These are phyloP conservation scores for Drosophila pruinosa DNA, from an alignment of 1,140 invertebrate genomes.

Conservation along the genomic window DNA sequence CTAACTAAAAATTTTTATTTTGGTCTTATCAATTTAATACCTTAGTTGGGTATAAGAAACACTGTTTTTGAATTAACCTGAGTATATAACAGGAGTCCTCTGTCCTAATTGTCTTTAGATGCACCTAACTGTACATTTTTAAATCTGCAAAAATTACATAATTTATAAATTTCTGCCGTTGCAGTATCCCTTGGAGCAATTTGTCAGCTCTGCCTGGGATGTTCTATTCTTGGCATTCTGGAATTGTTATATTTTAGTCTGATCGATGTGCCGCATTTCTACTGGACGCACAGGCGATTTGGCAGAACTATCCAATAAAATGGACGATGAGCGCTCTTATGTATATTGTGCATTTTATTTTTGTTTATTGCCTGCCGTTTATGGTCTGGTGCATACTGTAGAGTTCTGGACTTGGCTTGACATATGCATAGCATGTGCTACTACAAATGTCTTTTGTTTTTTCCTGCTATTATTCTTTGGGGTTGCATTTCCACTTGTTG, in stretches of 20 bases:
- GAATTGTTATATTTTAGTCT: conserved; percentile 89
- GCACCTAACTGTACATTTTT: no score
- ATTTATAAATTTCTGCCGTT: conserved; percentile 31
- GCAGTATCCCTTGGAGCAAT: conserved; percentile 89
- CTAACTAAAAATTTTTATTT: no score
- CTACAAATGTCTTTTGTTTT: conserved; percentile 30
- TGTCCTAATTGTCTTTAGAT: no score
- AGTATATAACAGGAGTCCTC: no score
- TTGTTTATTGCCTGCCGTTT: conserved; percentile 29
- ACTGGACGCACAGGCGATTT: conserved; percentile 13
- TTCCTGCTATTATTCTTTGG: neutral
- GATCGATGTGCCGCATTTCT: conserved; percentile 69
- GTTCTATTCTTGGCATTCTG: conserved; percentile 87
- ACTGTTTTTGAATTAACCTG: no score
- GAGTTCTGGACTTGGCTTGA: conserved; percentile 35
- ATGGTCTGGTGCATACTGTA: conserved; percentile 36
- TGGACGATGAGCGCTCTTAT: neutral
- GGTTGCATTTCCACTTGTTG: neutral
- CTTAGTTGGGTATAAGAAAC: no score
- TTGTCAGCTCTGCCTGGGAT: conserved; percentile 89
- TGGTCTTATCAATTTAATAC: no score
- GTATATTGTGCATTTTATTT: conserved; percentile 21
- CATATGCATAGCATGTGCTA: conserved; percentile 34
- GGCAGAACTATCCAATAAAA: conserved; percentile 15
- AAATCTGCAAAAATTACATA: neutral